phyloP scores from a whole-genome alignment of 2,888 invertebrate genomes.

The Harpalus rufipes region DNA sequence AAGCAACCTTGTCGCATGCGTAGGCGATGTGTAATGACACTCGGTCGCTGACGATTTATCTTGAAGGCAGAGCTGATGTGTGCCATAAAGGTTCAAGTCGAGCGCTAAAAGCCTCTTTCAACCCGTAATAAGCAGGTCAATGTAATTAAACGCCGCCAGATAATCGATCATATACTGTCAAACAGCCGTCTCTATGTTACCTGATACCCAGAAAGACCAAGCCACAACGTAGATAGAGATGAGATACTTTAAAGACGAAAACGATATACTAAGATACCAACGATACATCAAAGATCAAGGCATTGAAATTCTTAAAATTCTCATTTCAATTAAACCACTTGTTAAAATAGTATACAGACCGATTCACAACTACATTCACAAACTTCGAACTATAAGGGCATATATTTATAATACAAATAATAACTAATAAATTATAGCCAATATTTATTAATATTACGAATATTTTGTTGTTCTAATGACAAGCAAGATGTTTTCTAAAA shows the following conservation, averaged over 20 bases:
- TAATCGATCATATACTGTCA: constrained; percentile 52
- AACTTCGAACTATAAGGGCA: too few species aligned
- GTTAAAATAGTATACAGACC: too few species aligned
- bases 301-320: too few species aligned
- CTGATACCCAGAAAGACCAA: neutral
- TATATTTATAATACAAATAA: too few species aligned
- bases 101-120: constrained; percentile 35
- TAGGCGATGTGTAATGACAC: neutral
- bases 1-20: neutral
- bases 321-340: too few species aligned
- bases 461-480: too few species aligned
- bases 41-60: constrained; percentile 25
- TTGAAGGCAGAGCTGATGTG: constrained; percentile 20
- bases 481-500: too few species aligned
- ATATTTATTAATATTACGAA: too few species aligned
- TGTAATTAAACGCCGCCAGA: constrained; percentile 49
- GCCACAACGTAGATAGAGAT: neutral
- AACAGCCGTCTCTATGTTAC: constrained; percentile 2
- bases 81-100: constrained; percentile 32
- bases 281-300: too few species aligned
- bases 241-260: neutral
- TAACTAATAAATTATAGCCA: too few species aligned
- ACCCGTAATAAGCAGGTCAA: constrained; percentile 43
- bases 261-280: too few species aligned
- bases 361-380: too few species aligned